Evolutionary conservation across 37 sponge, comb jelly and placozoan species (phyloP), one percentile per base, ranked within the genome.

Genomic region (Agelas oroides): DNA sequence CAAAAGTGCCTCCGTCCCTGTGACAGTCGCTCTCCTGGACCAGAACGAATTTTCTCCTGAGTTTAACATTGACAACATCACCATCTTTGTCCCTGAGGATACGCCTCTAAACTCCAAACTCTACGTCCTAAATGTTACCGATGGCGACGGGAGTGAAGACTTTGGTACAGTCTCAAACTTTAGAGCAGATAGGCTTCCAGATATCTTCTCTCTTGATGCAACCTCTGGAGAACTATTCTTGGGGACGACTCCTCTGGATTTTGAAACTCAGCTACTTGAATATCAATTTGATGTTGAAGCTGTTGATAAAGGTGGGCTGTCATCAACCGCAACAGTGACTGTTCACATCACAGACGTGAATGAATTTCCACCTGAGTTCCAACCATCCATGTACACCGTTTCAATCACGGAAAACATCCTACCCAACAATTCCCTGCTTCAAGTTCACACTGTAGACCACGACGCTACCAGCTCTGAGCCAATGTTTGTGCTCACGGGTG

Each of bases 291-390:
- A 25, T 0, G 81, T 92, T 20, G 32, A 23, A 25, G 93, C 80
- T 14, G 68, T 34, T 74, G 93, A 92, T 88, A 35, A 16, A 38
- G 79, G 70, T n/a, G 81, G 80, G 1, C 37, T 83, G 3, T 88
- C 71, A 53, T 31, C 66, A 11, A 33, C 56, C 0, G 70, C 63
- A 11, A 40, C 33, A 39, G 70, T 85, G 5, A 75, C 64, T 19
- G 33, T 90, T 2, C 1, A 62, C 20, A n/a, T 84, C 0, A 39
- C 40, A 23, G 86, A 90, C 65, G 81, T 68, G 53, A 90, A 90
- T 59, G 91, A 90, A 73, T 90, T 65, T 67, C 80, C 86, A 53
- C 91, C 91, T n/a, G 67, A 46, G 52, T 84, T 85, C 30, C 19
- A 59, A 23, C 61, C 58, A 25, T 31, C 8, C 8, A 31, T 21